Evolutionary conservation across 2,797 vertebrate species (phyloP), one percentile per base, ranked within the genome.

Genomic region (Miichthys miiuy): DNA sequence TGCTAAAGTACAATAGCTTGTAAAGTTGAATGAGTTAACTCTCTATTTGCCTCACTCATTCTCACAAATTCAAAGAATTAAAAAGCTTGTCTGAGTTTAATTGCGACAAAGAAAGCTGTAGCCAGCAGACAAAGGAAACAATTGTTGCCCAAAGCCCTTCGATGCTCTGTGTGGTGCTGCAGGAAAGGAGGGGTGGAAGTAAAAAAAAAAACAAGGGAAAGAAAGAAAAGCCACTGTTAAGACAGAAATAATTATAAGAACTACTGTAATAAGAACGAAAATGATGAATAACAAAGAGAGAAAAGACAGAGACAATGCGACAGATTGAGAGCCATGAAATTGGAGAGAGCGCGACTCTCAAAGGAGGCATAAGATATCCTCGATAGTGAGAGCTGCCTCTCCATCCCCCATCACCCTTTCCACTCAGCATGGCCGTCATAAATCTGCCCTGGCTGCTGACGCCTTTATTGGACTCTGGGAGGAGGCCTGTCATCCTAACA

Each of bases 351-450:
- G 73, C 3, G 74, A 84, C 61, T 93, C 90, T 89, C 83, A 76
- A 58, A 84, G 83, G 88, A 88, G 73, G 83, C 60, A 79, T 85
- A 88, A 89, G 79, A 91, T 87, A 86, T 84, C 86, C 81, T 88
- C n/a, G 46, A 87, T 58, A 75, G 81, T 60, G 55, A 74, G 75
- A 72, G 70, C 81, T 69, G 75, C 77, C 63, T 68, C 90, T 85
- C 87, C 89, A 79, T 72, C 89, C 88, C 87, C 89, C 84, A 85
- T 85, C 79, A 79, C 1, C 78, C 80, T 80, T 77, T 77, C 68
- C 86, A 70, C 80, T 84, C 82, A 77, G 76, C 79, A 68, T 23
- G 79, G 79, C 74, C 51, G 60, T 77, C 88, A 84, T 93, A 93
- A 92, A 93, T 93, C 84, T 91, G 85, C 68, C 46, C 78, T 2